These are phyloP conservation scores for Simalia tracyae DNA, from an alignment of 2,797 vertebrate genomes.

Conservation along the genomic window DNA sequence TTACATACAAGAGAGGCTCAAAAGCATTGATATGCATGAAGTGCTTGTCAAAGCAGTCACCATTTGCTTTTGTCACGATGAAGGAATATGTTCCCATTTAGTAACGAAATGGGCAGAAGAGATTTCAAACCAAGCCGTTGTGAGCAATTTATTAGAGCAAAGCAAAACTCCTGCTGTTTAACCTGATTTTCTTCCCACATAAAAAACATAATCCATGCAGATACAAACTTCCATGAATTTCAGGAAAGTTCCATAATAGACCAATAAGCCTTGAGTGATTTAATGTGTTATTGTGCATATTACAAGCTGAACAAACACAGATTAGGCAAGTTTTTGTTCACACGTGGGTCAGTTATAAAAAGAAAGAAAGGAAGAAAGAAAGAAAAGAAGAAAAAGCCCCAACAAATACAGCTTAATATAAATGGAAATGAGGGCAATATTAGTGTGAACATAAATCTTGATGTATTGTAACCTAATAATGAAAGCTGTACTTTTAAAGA, in stretches of 20 bases:
- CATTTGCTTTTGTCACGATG: conserved; percentile 39
- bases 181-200: conserved; percentile 46
- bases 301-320: conserved; percentile 83
- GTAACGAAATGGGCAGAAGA: conserved; percentile 55
- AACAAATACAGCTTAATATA: conserved; percentile 82
- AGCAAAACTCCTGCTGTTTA: conserved; percentile 30
- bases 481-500: conserved; percentile 70
- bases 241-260: conserved; percentile 67
- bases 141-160: conserved; percentile 57
- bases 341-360: conserved; percentile 69
- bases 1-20: neutral
- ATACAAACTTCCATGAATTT: conserved; percentile 72
- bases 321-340: conserved; percentile 75
- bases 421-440: conserved; percentile 80
- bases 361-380: conserved; percentile 69
- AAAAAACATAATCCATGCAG: conserved; percentile 44
- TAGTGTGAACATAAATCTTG: conserved; percentile 78
- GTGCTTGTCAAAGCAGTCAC: conserved; percentile 41
- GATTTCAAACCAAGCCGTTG: conserved; percentile 56
- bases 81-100: conserved; percentile 36
- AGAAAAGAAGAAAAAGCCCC: conserved; percentile 66
- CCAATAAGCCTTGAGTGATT: conserved; percentile 76
- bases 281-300: conserved; percentile 76
- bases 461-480: conserved; percentile 80
- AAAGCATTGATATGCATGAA: conserved; percentile 32